phyloP scores from a whole-genome alignment of 2,113 vertebrate genomes.

The Psephotus haematonotus region DNA sequence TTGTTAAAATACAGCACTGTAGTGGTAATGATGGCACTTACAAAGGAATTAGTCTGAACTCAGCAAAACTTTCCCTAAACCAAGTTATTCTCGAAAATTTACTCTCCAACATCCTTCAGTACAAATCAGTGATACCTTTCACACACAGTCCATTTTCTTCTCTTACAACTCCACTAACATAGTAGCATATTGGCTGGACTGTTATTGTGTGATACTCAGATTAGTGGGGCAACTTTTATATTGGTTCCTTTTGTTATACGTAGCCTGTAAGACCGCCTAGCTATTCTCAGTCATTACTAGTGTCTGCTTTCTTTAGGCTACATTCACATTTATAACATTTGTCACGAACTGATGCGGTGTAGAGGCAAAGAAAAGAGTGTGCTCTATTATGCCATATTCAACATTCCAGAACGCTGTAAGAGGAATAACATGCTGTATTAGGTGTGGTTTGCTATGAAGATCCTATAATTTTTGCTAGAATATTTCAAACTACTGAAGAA shows the following conservation, averaged over 20 bases:
- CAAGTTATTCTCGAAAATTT: neutral
- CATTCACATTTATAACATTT: neutral
- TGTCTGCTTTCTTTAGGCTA: neutral
- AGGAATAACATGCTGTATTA: neutral
- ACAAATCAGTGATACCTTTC: neutral
- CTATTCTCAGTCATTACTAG: neutral
- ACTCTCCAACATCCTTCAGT: neutral
- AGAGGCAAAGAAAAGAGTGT: neutral
- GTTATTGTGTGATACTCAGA: neutral
- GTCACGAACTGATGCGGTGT: neutral
- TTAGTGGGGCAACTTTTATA: neutral
- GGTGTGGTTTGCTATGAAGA: neutral
- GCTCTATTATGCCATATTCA: neutral
- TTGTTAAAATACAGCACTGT: slow-evolving; percentile 26
- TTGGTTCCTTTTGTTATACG: neutral
- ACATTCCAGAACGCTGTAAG: neutral
- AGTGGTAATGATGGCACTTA: neutral
- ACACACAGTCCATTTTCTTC: neutral
- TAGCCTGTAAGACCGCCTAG: neutral
- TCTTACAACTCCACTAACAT: neutral
- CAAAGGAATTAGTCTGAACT: neutral
- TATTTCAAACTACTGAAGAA: neutral
- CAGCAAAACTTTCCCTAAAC: slow-evolving; percentile 36
- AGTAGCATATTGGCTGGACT: neutral
- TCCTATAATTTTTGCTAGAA: neutral